phyloP scores from a whole-genome alignment of 2,113 vertebrate species.

The Tachycineta bicolor region DNA sequence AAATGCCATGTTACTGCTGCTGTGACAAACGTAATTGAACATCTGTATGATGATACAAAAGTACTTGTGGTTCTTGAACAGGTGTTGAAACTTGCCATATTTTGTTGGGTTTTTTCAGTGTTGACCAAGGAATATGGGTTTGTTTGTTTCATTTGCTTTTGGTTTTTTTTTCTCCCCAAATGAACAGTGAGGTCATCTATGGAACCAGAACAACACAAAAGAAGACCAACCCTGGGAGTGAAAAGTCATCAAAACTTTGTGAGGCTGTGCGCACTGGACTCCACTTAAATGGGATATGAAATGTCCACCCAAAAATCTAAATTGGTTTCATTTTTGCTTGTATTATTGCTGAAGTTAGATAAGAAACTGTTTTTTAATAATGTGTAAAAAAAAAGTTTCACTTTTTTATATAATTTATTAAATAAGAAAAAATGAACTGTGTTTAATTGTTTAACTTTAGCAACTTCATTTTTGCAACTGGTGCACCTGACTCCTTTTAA shows the following conservation, averaged over 20 bases:
- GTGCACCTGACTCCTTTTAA: background rate
- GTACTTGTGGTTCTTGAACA: background rate
- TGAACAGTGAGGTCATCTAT: background rate
- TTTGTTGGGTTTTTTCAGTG: background rate
- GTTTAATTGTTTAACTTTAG: constrained; percentile 66
- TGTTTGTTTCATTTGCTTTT: background rate
- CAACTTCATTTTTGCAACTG: background rate
- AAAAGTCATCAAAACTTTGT: constrained; percentile 11
- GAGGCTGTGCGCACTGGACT: constrained; percentile 33
- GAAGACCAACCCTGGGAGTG: constrained; percentile 7
- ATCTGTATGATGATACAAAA: background rate
- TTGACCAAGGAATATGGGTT: background rate
- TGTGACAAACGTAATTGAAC: constrained; percentile 10
- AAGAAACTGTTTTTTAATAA: constrained; percentile 60
- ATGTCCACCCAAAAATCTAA: constrained; percentile 9
- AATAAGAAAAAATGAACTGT: constrained; percentile 66
- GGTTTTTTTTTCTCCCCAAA: background rate
- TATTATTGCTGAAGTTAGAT: constrained; percentile 61
- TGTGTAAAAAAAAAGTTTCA: constrained; percentile 62
- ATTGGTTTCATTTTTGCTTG: background rate
- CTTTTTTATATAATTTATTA: constrained; percentile 76
- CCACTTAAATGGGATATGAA: constrained; percentile 3
- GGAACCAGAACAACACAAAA: constrained; percentile 2
- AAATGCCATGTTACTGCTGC: constrained; percentile 47
- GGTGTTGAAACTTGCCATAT: background rate